Evolutionary conservation across 1,140 invertebrate genomes (phyloP), one percentile per base, ranked within the genome.

Genomic region (Eriocheir sinensis): DNA sequence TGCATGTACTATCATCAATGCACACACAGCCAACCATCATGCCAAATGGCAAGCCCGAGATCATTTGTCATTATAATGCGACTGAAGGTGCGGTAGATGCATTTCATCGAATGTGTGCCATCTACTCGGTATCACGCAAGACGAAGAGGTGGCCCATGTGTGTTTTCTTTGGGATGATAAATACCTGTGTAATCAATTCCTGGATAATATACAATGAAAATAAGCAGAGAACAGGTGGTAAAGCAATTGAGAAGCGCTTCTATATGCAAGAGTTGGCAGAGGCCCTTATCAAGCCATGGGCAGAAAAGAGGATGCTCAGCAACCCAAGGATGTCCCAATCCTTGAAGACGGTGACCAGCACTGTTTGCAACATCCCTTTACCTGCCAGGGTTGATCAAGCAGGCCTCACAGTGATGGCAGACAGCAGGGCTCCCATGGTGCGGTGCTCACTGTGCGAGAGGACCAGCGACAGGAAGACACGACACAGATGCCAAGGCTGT

Each of bases 1-100:
- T 97, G 83, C 96, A 96, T 32, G 32, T 97, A 3, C 89, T 97
- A 89, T 97, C 96, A 21, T 96, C 96, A 2, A 95, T 96, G 95
- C 96, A 96, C 93, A 83, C 96, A 60, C 94, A 93, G 40, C 83
- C 81, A 32, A 89, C 89, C 44, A 92, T 96, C 3, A 89, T 95
- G 30, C 27, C 6, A 72, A 95, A 91, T 86, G 96, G 96, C 91
- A 97, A 96, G 95, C 96, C 96, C 17, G 95, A 96, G 53, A 96
- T 97, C 12, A 96, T 97, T 44, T 60, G 95, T 81, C 96, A 96
- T 93, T 97, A 97, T 93, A 97, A 97, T 96, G 21, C 95, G 44
- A 97, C 96, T 2, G 97, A 97, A 96, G 95, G 96, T 38, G 96
- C 96, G 17, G 96, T 97, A 1, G 96, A 97, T 96, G 96, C 90